These are phyloP conservation scores for Drosophila mercatorum DNA, from an alignment of 2,888 invertebrate species.

Conservation along the genomic window DNA sequence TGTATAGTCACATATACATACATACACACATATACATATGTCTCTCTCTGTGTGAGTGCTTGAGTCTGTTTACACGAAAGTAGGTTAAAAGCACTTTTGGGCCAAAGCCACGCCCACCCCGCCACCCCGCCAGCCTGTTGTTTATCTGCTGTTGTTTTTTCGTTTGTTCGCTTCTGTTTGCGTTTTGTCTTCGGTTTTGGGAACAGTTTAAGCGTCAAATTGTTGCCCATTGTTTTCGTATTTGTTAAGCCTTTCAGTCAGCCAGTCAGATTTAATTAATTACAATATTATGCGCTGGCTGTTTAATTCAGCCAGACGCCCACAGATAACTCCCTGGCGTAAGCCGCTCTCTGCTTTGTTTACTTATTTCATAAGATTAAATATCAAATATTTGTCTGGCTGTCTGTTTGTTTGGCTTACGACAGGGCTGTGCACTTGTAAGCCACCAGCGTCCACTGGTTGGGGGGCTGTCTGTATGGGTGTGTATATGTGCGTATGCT, in stretches of 20 bases:
- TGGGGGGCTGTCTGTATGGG: background rate
- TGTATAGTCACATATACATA: slow-evolving; percentile 11
- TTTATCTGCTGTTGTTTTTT: slow-evolving; percentile 21
- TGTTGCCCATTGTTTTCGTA: slow-evolving; percentile 67
- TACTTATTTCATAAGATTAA: slow-evolving; percentile 72
- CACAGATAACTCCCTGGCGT: background rate
- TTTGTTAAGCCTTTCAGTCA: slow-evolving; percentile 65
- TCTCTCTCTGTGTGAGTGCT: slow-evolving; percentile 14
- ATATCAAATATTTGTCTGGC: slow-evolving; percentile 73
- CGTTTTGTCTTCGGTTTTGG: slow-evolving; percentile 72
- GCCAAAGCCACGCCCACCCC: slow-evolving; percentile 48
- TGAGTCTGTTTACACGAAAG: slow-evolving; percentile 63
- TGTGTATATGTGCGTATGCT: slow-evolving; percentile 10
- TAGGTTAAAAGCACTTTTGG: slow-evolving; percentile 79
- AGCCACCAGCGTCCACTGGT: slow-evolving; percentile 44
- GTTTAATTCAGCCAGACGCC: slow-evolving; percentile 39
- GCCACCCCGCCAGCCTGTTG: slow-evolving; percentile 2
- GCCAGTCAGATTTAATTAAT: slow-evolving; percentile 66
- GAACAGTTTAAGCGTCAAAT: slow-evolving; percentile 73
- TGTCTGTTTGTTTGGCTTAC: slow-evolving; percentile 48
- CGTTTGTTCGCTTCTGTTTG: slow-evolving; percentile 49
- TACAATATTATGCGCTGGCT: slow-evolving; percentile 71
- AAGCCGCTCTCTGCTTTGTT: slow-evolving; percentile 44
- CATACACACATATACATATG: too few relatives aligned
- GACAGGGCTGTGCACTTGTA: slow-evolving; percentile 65